Percentiles rank a stretch among this genome's conserved stretches.
These are phyloP conservation scores for Avahi laniger DNA, from an alignment of 2,797 vertebrate genomes.

Conservation along the genomic window DNA sequence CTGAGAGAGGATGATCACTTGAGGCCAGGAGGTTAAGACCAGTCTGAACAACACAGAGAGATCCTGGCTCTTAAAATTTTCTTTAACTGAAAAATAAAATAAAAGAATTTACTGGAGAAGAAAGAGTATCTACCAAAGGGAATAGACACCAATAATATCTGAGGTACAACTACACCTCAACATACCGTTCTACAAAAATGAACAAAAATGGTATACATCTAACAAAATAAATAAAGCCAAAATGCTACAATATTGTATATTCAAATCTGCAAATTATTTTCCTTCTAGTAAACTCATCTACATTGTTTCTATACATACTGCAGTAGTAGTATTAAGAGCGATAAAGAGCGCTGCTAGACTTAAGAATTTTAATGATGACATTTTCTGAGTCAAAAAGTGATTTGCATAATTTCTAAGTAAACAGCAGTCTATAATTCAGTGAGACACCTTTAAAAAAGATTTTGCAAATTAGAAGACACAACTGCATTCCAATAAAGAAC, in stretches of 20 bases:
- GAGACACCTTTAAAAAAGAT: conserved; percentile 19
- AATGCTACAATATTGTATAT: not conserved
- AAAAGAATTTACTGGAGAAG: not conserved
- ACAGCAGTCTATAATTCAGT: not conserved
- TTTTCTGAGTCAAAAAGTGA: not conserved
- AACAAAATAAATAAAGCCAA: not conserved
- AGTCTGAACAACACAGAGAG: too few species aligned
- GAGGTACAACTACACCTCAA: not conserved
- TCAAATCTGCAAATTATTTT: not conserved
- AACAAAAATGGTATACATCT: not conserved
- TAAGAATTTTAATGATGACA: not conserved
- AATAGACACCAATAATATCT: not conserved
- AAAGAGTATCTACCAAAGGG: not conserved
- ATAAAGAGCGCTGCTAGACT: not conserved
- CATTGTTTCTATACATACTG: not conserved
- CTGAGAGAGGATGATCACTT: not conserved
- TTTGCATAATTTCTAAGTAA: not conserved
- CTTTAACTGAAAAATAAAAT: not conserved
- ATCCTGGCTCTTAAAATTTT: too few species aligned
- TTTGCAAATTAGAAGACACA: not conserved
- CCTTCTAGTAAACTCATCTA: not conserved
- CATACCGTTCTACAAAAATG: not conserved
- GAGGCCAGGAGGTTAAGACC: too few species aligned
- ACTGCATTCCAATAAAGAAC: not conserved
- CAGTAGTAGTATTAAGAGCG: not conserved